Percentiles rank a stretch among this genome's conserved stretches.
These are phyloP conservation scores for Polymixis flavicincta DNA, from an alignment of 2,888 invertebrate species.

Conservation along the genomic window DNA sequence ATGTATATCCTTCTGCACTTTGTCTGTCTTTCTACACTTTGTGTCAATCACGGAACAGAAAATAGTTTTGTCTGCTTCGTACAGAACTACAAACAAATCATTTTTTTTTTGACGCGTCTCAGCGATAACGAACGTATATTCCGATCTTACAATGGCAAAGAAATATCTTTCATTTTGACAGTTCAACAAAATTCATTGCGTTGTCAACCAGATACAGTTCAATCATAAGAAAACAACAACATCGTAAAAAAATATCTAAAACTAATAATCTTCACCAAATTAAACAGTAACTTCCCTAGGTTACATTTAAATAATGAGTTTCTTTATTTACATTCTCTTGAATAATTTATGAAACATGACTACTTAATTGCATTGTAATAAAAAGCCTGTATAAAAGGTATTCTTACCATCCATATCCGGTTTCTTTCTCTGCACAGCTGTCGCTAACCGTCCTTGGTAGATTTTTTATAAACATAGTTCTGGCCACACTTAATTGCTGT, in stretches of 20 bases:
- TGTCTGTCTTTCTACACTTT: neutral
- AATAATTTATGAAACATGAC: slow-evolving; percentile 36
- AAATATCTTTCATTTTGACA: neutral
- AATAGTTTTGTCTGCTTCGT: too few species aligned
- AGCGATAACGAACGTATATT: neutral
- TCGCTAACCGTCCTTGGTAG: slow-evolving; percentile 46
- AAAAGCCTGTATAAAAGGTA: slow-evolving; percentile 22
- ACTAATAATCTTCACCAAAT: neutral
- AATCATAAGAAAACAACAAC: neutral
- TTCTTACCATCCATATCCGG: slow-evolving; percentile 27
- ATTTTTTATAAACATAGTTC: slow-evolving; percentile 39
- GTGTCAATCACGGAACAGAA: neutral
- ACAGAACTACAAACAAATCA: too few species aligned
- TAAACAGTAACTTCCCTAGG: neutral
- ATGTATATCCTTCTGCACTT: neutral
- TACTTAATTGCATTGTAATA: slow-evolving; percentile 29
- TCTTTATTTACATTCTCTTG: slow-evolving; percentile 17
- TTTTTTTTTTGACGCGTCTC: too few species aligned
- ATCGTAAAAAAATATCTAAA: neutral
- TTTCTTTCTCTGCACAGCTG: slow-evolving; percentile 54
- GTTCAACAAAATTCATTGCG: neutral
- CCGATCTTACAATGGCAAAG: neutral
- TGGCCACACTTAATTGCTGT: slow-evolving; percentile 70
- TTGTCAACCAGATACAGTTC: neutral
- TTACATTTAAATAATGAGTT: neutral